phyloP scores from a whole-genome alignment of 2,888 invertebrate species.

The Litoditis marina region DNA sequence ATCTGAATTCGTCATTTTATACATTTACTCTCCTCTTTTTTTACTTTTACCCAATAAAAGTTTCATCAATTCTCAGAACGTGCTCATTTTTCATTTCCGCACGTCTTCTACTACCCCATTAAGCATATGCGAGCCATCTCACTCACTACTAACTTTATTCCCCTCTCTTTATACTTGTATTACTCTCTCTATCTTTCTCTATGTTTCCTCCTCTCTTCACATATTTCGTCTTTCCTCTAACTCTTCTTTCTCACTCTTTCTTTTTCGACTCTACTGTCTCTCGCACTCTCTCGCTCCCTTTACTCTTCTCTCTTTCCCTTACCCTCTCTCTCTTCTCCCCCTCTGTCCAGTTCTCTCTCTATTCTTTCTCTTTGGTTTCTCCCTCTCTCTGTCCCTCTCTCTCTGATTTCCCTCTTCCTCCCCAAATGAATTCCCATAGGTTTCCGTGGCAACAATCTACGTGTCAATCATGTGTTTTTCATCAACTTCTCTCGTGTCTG shows the following conservation, averaged over 20 bases:
- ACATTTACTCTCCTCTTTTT: too few species aligned
- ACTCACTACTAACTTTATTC: background rate
- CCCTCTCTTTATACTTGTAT: background rate
- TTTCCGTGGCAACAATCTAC: too few species aligned
- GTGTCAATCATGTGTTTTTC: too few species aligned
- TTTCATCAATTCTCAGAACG: too few species aligned
- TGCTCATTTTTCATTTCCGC: too few species aligned
- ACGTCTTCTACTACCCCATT: background rate
- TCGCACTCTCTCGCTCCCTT: conserved; percentile 13
- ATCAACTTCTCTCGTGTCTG: too few species aligned
- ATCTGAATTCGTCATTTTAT: too few species aligned
- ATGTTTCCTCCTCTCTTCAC: background rate
- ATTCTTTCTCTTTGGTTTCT: background rate
- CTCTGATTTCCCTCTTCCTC: background rate
- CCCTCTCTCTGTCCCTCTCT: conserved; percentile 2
- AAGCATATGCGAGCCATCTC: background rate
- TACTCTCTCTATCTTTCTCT: background rate
- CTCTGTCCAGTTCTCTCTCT: conserved; percentile 1
- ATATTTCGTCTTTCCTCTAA: background rate
- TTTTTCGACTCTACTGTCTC: conserved; percentile 1
- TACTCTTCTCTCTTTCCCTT: conserved; percentile 2
- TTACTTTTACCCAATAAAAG: too few species aligned
- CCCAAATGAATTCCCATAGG: background rate
- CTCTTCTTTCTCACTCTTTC: conserved; percentile 7
- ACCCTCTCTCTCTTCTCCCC: background rate